These are phyloP conservation scores for Puffinus mauretanicus DNA, from an alignment of 2,113 vertebrate species.

Conservation along the genomic window DNA sequence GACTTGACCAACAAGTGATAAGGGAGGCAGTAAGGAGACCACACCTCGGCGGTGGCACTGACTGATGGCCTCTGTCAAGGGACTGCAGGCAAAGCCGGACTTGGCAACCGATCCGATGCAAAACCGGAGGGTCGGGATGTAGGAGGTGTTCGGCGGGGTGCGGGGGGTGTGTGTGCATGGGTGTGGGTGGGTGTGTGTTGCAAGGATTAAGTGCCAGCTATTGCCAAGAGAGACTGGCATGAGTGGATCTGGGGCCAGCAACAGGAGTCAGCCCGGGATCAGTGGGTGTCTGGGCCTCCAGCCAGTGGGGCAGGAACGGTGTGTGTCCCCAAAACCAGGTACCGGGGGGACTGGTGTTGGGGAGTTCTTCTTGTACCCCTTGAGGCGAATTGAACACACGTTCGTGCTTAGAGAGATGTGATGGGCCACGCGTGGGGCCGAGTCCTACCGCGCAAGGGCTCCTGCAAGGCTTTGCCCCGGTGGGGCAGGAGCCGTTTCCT, in stretches of 20 bases:
- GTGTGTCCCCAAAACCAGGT: not conserved
- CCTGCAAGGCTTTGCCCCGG: not conserved
- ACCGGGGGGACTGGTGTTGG: not conserved
- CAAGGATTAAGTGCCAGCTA: not conserved
- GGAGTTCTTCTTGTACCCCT: not conserved
- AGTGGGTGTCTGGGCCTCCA: not conserved
- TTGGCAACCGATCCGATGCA: not conserved
- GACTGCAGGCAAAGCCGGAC: not conserved
- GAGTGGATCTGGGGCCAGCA: not conserved
- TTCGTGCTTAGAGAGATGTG: not conserved
- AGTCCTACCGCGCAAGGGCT: not conserved
- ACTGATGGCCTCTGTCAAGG: not conserved
- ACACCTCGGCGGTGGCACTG: not conserved
- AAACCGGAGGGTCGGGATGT: not conserved
- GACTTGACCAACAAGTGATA: not conserved
- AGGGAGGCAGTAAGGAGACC: not conserved
- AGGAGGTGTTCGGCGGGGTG: not conserved
- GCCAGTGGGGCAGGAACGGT: not conserved
- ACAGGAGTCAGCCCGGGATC: not conserved
- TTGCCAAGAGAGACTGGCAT: not conserved
- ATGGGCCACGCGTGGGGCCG: not conserved
- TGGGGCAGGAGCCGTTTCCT: not conserved
- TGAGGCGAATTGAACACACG: not conserved
- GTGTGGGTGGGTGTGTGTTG: not conserved
- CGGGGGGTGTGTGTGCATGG: too few relatives aligned